Base-by-base conservation (phyloP, 2,888 invertebrate genomes). In the Lacanobia oleracea region DNA sequence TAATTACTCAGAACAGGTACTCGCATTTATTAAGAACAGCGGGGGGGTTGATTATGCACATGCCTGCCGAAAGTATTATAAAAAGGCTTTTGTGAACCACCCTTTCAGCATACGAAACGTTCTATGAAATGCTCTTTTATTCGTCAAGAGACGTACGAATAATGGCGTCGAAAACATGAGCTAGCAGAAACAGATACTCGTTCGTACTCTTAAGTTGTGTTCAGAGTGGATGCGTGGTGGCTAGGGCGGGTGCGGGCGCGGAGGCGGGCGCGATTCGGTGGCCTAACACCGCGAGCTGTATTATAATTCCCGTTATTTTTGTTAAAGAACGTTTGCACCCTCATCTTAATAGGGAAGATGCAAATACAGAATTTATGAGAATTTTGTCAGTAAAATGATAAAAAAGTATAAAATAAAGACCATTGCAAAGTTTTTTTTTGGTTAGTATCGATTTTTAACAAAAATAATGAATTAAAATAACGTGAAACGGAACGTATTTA, bases 71-170 rank as follows among this genome's bases (percentile, higher is more conserved):
- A 94, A 93, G 93, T 93, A 93, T 93, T 93, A 91, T 92, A 93
- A 94, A 95, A 94, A 93, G 91, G 86, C 92, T 92, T 95, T 95
- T 95, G 92, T 94, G 83, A 88, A 86, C 87, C 91, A 93, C 93
- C 95, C 94, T 92, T 94, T 93, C 89, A 91, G 87, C 82, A 82
- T 85, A 83, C 82, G 88, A 90, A 90, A 90, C 84, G 87, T 88
- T 88, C 89, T 87, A 89, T 92, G 93, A 92, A 93, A 93, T 93
- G 94, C 90, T 93, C 95, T 94, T 95, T 95, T 95, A 92, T 94
- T 88, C 90, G 90, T 84, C 84, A 83, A 85, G 85, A 86, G 86
- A 86, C 78, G 79, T 63, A 75, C 33, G 88, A 88, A 92, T 92
- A 91, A 91, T 92, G 87, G 91, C 88, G 92, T 92, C 90, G 90